Base-by-base conservation (phyloP, 2,888 invertebrate genomes). In the Hylaea fasciaria region DNA sequence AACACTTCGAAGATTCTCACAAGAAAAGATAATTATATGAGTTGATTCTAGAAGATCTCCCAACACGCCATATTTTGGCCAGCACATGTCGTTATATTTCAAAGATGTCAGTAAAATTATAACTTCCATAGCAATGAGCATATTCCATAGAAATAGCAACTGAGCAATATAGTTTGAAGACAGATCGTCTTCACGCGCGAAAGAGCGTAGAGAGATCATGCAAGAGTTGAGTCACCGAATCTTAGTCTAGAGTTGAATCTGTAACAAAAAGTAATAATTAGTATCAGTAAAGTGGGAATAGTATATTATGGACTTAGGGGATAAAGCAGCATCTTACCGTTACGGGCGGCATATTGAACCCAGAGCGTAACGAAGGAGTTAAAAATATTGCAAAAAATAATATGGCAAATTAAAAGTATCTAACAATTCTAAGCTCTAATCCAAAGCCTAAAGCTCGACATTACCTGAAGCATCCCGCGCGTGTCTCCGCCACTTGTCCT, bases 401-500 rank as follows among this genome's bases (percentile, higher is more conserved):
- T n/a, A n/a, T n/a, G n/a, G n/a, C n/a, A n/a, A n/a, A n/a, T n/a
- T n/a, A n/a, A n/a, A n/a, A n/a, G n/a, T n/a, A n/a, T n/a, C n/a
- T n/a, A 22, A 13, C n/a, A 12, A n/a, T 44, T 44, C 43, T 37
- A 9, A 40, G 4, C 40, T 13, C 9, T 40, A 14, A n/a, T 8
- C 5, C 13, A 40, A 13, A 8, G 13, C 2, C 40, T 40, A 0
- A 40, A 43, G 17, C 16, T 14, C 29, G 16, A 22, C 4, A 39
- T 50, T 22, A 76, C 70, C 71, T 35, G 73, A 44, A 22, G 68
- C 37, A 13, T 57, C 47, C 1, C 29, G 52, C 7, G 45, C 28
- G 48, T 62, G 48, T 14, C 59, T 63, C 22, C 91, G 83, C 90
- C 90, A 91, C 81, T 91, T 92, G 83, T 91, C 87, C 55, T 81